phyloP scores from a whole-genome alignment of 2,113 vertebrate species.

The Pholis gunnellus region DNA sequence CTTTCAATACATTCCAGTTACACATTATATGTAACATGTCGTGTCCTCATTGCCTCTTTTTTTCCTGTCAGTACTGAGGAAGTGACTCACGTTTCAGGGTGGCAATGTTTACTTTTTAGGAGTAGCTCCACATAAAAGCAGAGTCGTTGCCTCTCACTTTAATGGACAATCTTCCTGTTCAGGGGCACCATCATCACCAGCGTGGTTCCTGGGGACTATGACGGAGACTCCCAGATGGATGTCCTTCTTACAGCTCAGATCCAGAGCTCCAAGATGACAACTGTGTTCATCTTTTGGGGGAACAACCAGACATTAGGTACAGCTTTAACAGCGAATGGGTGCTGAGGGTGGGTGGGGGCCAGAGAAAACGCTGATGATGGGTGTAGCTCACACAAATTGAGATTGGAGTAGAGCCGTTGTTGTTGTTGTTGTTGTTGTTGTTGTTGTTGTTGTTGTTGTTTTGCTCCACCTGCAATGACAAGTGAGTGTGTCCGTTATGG shows the following conservation, averaged over 20 bases:
- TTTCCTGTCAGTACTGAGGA: background rate
- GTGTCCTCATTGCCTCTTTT: background rate
- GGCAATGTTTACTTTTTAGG: constrained; percentile 2
- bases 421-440: no score
- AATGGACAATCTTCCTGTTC: constrained; percentile 6
- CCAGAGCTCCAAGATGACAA: constrained; percentile 35
- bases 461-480: background rate
- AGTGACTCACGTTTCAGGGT: background rate
- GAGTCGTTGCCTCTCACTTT: background rate
- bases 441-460: no score
- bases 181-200: constrained; percentile 87
- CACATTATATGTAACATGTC: background rate
- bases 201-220: constrained; percentile 97
- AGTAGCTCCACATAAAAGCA: background rate
- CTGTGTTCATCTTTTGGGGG: constrained; percentile 92
- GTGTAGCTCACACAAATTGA: background rate
- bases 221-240: constrained; percentile 99
- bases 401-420: background rate
- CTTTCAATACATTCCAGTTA: background rate
- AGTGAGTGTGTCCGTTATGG: background rate
- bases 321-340: background rate
- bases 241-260: constrained; percentile 88
- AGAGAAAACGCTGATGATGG: no score
- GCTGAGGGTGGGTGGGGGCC: background rate
- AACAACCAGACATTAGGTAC: constrained; percentile 94